Conservation (phyloP, 2,113 vertebrate species). For the Pseudopodoces humilis region DNA sequence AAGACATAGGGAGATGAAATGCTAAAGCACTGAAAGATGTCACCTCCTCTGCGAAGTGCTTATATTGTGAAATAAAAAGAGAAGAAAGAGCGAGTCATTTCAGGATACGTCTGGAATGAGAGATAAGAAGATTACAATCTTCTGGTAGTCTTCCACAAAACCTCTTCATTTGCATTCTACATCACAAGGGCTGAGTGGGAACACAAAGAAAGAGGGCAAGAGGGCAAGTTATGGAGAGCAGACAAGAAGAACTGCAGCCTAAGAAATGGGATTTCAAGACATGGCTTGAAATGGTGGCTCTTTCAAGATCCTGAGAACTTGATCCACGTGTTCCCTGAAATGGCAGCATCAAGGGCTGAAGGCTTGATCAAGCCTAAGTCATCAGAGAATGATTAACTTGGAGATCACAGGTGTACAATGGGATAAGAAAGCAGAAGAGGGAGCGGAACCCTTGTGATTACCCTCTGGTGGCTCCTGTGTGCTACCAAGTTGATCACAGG, state of each 20-base stretch:
- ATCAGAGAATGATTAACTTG: neutral
- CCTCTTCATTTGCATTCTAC: neutral
- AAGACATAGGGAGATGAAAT: slow-evolving; percentile 49
- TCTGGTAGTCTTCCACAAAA: slow-evolving; percentile 35
- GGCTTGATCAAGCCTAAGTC: neutral
- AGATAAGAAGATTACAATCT: slow-evolving; percentile 56
- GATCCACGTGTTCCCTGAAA: neutral
- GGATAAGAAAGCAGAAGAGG: neutral
- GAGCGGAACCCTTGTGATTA: neutral
- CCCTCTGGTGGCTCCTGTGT: neutral
- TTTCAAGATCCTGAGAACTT: neutral
- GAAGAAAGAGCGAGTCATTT: slow-evolving; percentile 50
- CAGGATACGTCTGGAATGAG: slow-evolving; percentile 42
- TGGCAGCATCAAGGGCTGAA: neutral
- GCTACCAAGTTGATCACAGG: neutral
- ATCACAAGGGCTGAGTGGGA: neutral
- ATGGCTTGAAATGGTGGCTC: neutral
- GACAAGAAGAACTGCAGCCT: neutral
- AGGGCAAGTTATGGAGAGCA: neutral
- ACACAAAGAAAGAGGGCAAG: neutral
- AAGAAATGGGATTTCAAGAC: neutral
- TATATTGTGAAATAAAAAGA: slow-evolving; percentile 31
- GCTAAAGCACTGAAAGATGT: slow-evolving; percentile 39
- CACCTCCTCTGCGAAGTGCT: slow-evolving; percentile 47
- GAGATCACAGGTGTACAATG: neutral